These are phyloP conservation scores for Pinna nobilis DNA, from an alignment of 1,140 invertebrate species.

Conservation along the genomic window DNA sequence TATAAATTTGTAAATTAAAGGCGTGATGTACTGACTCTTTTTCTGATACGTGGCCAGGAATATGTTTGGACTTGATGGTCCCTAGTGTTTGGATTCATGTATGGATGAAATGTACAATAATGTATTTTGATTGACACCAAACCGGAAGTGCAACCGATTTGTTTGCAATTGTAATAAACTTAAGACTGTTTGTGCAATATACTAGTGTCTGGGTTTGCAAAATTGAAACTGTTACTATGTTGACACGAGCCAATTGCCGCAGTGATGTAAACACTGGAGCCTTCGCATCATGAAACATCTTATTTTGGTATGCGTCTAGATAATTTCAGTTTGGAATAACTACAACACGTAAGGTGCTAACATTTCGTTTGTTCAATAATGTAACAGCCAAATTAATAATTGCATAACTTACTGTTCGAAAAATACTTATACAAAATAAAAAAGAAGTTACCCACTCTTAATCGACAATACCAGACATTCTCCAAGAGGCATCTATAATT, in stretches of 20 bases:
- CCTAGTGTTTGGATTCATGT: too few relatives aligned
- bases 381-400: conserved; percentile 2
- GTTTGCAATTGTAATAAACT: conserved; percentile 1
- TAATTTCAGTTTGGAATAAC: conserved; percentile 1
- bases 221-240: conserved; percentile 20
- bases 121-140: conserved; percentile 15
- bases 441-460: conserved; percentile 12
- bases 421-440: conserved; percentile 2
- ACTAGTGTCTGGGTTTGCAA: conserved; percentile 6
- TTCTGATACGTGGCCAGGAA: too few relatives aligned
- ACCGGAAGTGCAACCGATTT: conserved; percentile 25
- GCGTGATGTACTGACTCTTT: too few relatives aligned
- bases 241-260: too few relatives aligned
- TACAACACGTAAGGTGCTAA: conserved; percentile 12
- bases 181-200: conserved; percentile 13
- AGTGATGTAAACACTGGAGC: too few relatives aligned
- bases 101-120: not conserved
- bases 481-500: conserved; percentile 13
- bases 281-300: too few relatives aligned
- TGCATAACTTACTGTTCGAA: not conserved
- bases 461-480: conserved; percentile 7
- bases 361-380: too few relatives aligned
- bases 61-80: too few relatives aligned
- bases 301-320: conserved; percentile 13
- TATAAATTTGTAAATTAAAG: too few relatives aligned